Evolutionary conservation across 2,797 vertebrate genomes (phyloP), one percentile per base, ranked within the genome.

Genomic region (Apodemus agrarius): DNA sequence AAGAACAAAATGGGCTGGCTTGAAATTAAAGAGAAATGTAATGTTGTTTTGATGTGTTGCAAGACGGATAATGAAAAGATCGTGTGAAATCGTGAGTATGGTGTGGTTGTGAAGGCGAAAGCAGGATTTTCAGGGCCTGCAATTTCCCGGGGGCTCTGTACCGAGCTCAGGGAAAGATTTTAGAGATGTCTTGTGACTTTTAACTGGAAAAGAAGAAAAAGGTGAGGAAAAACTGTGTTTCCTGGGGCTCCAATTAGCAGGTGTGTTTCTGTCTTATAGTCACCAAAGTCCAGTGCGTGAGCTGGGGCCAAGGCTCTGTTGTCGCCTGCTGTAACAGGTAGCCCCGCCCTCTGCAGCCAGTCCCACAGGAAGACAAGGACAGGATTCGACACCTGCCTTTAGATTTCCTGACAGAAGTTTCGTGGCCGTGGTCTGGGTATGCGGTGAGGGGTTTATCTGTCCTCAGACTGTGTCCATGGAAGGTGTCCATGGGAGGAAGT

Each of bases 81-180:
- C 91, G 46, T 91, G 84, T 94, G 88, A 96, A 92, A 97, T 8
- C 81, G 85, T 52, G 61, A 29, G 19, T 72, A 93, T 95, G 21
- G 59, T 92, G 29, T 72, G 80, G 43, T 72, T 29, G 87, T 86
- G 63, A 76, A 76, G 61, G 34, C 19, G 21, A 59, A 82, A 22
- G 4, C 87, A 67, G 49, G 3, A 21, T 97, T 97, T 96, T 82
- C 74, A 97, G 46, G 49, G 52, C 91, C 86, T 89, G 31, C 95
- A 85, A 95, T 97, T 97, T 97, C 61, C 59, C 46, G 75, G 79
- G 4, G 86, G 65, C 49, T 93, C 90, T 78, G 3, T 9, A 24
- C 52, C 74, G 69, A 97, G 96, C 72, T 75, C 67, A 80, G 98
- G 97, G 72, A 96, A 97, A 95, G 95, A 46, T 96, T 98, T 95